These are phyloP conservation scores for Palythoa caribaeorum DNA, from an alignment of 92 coral and sea anemone species.

Conservation along the genomic window DNA sequence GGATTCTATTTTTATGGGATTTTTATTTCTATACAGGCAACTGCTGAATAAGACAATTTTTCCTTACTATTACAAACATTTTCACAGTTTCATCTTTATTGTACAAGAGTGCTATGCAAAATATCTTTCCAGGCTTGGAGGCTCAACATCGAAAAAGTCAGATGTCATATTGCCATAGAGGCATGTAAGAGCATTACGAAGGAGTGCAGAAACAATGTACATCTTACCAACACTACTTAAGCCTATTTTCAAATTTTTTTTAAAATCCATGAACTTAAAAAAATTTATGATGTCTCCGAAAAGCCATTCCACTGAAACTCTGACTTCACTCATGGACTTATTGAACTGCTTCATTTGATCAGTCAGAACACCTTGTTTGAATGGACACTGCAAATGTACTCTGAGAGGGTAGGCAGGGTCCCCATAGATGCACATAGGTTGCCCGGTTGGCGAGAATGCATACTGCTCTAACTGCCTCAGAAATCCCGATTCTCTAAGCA, in stretches of 20 bases:
- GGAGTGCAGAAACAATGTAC: constrained; percentile 39
- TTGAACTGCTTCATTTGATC: neutral
- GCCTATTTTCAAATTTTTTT: constrained; percentile 15
- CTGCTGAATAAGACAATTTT: neutral
- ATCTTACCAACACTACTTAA: constrained; percentile 45
- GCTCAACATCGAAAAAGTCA: constrained; percentile 45
- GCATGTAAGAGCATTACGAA: constrained; percentile 23
- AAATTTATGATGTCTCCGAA: neutral
- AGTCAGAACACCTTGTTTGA: constrained; percentile 24
- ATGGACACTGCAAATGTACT: constrained; percentile 28
- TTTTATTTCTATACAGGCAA: constrained; percentile 5
- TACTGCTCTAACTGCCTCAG: constrained; percentile 22
- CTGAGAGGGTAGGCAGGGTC: constrained; percentile 19
- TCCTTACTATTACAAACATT: neutral
- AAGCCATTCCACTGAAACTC: constrained; percentile 23
- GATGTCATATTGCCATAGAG: constrained; percentile 41
- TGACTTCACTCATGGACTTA: constrained; percentile 5
- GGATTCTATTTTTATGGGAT: neutral
- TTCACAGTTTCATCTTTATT: neutral
- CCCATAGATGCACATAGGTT: constrained; percentile 19
- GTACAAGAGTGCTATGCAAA: constrained; percentile 16
- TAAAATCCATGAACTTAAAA: constrained; percentile 11
- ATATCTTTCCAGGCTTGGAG: constrained; percentile 53
- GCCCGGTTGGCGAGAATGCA: constrained; percentile 27
- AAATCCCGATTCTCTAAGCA: constrained; percentile 25